phyloP scores from a whole-genome alignment of 64 coral and sea anemone genomes.

The Montipora capricornis region DNA sequence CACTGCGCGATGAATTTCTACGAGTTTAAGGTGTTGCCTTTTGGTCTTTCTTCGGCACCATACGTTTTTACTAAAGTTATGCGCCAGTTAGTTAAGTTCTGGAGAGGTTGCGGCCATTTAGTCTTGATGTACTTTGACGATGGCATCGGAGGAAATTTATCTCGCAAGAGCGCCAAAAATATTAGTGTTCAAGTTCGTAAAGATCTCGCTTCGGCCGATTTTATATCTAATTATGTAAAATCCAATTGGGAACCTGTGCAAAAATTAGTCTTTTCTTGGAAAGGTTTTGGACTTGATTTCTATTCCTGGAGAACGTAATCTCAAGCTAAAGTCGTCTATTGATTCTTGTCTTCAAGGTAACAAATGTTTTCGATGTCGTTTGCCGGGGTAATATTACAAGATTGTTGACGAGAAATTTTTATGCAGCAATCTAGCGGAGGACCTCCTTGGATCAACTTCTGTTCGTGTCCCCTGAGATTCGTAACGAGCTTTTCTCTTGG shows the following conservation, averaged over 20 bases:
- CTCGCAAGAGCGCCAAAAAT: background rate
- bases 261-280: background rate
- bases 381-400: background rate
- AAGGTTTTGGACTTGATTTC: background rate
- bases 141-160: background rate
- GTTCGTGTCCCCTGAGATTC: background rate
- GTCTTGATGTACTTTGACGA: background rate
- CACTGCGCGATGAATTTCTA: background rate
- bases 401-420: background rate
- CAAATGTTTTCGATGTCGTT: background rate
- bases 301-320: background rate
- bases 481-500: too few species aligned
- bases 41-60: background rate
- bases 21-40: slow-evolving; percentile 4
- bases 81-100: background rate
- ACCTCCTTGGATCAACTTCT: background rate
- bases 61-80: background rate
- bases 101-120: background rate
- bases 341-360: background rate
- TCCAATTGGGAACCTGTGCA: background rate
- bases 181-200: background rate
- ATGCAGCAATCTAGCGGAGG: background rate
- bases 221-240: background rate
- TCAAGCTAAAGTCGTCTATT: background rate
- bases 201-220: background rate